Conservation (phyloP, 2,797 vertebrate genomes). For the Hafferia zeledoni region DNA sequence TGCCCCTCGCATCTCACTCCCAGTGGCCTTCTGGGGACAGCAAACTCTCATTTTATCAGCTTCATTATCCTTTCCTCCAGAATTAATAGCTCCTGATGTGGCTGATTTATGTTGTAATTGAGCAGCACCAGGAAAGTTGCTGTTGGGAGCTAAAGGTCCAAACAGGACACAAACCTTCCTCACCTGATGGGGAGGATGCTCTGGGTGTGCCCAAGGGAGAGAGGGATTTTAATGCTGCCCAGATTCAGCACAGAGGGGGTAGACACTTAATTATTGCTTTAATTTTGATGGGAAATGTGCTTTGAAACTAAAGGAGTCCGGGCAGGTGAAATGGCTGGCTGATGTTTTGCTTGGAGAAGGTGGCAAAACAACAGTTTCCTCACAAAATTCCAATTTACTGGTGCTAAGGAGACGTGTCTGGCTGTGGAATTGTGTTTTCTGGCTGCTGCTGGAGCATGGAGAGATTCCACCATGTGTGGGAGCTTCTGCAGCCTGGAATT, state of each 20-base stretch:
- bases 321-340: not conserved
- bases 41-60: not conserved
- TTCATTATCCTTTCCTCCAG: constrained; percentile 6
- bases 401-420: not conserved
- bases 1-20: not conserved
- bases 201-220: not conserved
- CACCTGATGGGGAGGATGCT: not conserved
- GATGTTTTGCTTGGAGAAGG: not conserved
- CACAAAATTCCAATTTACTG: not conserved
- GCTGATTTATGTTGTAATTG: not conserved
- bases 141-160: not conserved
- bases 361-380: not conserved
- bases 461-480: not conserved
- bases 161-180: not conserved
- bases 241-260: no score
- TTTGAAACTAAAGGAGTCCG: not conserved
- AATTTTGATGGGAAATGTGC: not conserved
- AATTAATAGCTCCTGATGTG: not conserved
- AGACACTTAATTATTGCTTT: not conserved
- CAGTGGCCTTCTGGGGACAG: not conserved
- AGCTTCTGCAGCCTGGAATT: not conserved
- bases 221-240: not conserved
- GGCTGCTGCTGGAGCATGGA: not conserved
- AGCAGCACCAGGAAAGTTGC: not conserved
- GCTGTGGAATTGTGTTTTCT: not conserved